These are phyloP conservation scores for Pteria penguin DNA, from an alignment of 2,888 invertebrate species.

Conservation along the genomic window DNA sequence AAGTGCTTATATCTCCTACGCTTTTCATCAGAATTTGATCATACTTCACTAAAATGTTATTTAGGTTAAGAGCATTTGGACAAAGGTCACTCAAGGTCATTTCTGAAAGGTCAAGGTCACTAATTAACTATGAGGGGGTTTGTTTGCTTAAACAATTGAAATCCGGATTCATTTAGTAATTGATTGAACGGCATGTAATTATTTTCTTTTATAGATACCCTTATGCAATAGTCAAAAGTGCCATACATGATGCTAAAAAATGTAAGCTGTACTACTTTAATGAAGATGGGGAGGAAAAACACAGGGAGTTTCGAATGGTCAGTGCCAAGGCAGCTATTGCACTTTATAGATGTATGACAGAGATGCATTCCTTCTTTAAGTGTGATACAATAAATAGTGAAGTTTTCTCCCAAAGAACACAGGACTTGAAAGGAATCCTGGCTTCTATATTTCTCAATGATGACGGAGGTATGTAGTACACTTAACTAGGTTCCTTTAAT, in stretches of 20 bases:
- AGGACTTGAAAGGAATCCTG: constrained; percentile 93
- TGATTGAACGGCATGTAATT: too few species aligned
- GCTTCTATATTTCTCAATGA: constrained; percentile 95
- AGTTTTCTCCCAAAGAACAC: constrained; percentile 92
- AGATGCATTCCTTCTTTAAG: constrained; percentile 95
- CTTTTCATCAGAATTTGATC: too few species aligned
- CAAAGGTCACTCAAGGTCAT: too few species aligned
- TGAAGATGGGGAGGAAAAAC: constrained; percentile 80
- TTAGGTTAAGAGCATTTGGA: too few species aligned
- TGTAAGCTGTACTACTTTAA: constrained; percentile 73
- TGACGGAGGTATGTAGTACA: not conserved
- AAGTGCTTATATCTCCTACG: too few species aligned
- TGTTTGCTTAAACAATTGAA: too few species aligned
- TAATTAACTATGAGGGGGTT: too few species aligned
- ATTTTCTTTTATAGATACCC: constrained; percentile 70
- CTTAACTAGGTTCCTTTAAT: too few species aligned
- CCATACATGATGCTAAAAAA: constrained; percentile 73
- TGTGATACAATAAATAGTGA: constrained; percentile 94
- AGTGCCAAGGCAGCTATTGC: constrained; percentile 91
- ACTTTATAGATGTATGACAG: constrained; percentile 87
- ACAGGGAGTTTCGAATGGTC: constrained; percentile 86
- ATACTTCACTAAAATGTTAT: too few species aligned
- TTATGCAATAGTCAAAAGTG: constrained; percentile 76
- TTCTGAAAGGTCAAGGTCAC: too few species aligned
- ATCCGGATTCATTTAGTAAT: too few species aligned